Evolutionary conservation across 2,113 vertebrate genomes (phyloP).

Genomic region (Gymnogyps californianus): DNA sequence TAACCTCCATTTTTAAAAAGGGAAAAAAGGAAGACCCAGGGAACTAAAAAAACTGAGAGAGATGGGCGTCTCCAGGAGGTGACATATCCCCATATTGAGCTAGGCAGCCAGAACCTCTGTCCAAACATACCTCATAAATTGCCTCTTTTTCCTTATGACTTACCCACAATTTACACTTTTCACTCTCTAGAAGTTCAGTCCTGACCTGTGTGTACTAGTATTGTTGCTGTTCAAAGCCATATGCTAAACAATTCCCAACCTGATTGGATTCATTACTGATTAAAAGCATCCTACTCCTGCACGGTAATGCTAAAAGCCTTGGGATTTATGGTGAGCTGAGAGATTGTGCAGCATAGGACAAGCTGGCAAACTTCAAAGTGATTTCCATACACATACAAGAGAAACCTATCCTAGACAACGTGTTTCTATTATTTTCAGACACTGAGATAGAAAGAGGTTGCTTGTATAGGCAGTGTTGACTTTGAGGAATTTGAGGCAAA

Average conservation of each 20-base stretch:
- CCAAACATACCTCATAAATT: background rate
- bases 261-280: background rate
- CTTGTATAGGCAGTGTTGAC: background rate
- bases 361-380: background rate
- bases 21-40: no score
- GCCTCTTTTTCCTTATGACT: background rate
- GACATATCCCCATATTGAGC: background rate
- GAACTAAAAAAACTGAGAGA: background rate
- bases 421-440: background rate
- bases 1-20: no score
- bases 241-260: background rate
- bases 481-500: background rate
- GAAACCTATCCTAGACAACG: background rate
- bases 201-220: background rate
- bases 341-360: background rate
- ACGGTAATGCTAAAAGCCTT: background rate
- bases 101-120: background rate
- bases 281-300: background rate
- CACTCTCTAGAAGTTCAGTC: fast-evolving
- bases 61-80: background rate
- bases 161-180: background rate
- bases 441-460: background rate
- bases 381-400: background rate
- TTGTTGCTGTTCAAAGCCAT: background rate
- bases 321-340: background rate